These are phyloP conservation scores for Heliothis peltigera DNA, from an alignment of 2,888 invertebrate genomes.

Conservation along the genomic window DNA sequence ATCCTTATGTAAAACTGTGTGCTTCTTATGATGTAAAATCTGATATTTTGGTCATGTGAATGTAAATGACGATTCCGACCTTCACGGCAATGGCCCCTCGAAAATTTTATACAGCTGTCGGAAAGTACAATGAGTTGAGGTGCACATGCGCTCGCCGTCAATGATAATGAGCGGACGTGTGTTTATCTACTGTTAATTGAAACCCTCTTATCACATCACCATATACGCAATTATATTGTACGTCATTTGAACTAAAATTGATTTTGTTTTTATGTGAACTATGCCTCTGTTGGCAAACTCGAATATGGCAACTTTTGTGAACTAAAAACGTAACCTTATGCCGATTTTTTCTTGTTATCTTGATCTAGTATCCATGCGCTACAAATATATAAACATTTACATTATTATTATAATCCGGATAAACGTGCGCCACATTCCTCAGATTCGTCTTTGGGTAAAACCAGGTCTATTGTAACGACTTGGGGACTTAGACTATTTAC, in stretches of 20 bases:
- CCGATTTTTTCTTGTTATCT: conserved; percentile 11
- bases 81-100: conserved; percentile 20
- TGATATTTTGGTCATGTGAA: conserved; percentile 33
- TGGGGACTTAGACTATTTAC: conserved; percentile 11
- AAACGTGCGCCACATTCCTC: conserved; percentile 32
- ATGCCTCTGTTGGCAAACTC: conserved; percentile 32
- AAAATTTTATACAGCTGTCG: conserved; percentile 10
- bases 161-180: conserved; percentile 48
- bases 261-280: conserved; percentile 12
- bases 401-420: conserved; percentile 28
- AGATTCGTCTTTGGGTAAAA: conserved; percentile 22
- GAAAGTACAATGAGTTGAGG: conserved; percentile 29
- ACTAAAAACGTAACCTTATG: conserved; percentile 14
- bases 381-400: conserved; percentile 15
- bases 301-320: conserved; percentile 32
- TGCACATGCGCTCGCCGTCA: conserved; percentile 38
- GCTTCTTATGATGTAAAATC: conserved; percentile 31
- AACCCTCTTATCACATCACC: conserved; percentile 35
- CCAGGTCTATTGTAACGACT: conserved; percentile 2
- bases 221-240: conserved; percentile 10
- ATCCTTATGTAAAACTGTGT: conserved; percentile 17
- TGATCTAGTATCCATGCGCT: conserved; percentile 22
- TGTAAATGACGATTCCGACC: conserved; percentile 19
- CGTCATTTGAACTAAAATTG: conserved; percentile 29
- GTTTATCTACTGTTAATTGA: conserved; percentile 54